phyloP scores from a whole-genome alignment of 2,888 invertebrate genomes.

The Drosophila pegasa region DNA sequence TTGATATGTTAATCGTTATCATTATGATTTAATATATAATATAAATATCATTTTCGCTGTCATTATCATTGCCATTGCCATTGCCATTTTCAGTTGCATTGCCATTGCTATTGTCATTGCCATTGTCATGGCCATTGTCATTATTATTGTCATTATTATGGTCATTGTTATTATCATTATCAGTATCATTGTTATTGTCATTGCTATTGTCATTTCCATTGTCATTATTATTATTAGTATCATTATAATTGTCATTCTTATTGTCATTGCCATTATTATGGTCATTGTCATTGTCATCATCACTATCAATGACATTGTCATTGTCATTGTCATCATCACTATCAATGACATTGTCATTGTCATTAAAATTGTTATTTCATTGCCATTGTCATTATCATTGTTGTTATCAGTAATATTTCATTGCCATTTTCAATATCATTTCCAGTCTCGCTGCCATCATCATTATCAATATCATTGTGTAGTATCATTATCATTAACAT shows the following conservation, averaged over 20 bases:
- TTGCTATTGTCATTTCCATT: neutral
- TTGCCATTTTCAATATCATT: neutral
- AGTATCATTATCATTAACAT: neutral
- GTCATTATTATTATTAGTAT: neutral
- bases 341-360: neutral
- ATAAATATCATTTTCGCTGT: neutral
- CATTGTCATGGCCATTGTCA: neutral
- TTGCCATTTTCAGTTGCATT: neutral
- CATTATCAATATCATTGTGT: neutral
- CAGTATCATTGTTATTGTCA: neutral
- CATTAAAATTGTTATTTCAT: neutral
- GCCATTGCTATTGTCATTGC: neutral
- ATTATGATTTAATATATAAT: neutral
- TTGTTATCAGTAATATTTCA: neutral
- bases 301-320: neutral
- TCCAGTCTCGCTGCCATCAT: neutral
- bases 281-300: neutral
- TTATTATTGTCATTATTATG: neutral
- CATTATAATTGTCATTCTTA: slow-evolving; percentile 1
- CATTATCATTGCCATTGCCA: neutral
- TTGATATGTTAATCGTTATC: too few relatives aligned
- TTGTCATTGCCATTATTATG: neutral
- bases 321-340: neutral
- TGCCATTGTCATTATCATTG: neutral
- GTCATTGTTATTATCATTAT: neutral